Base-by-base conservation (phyloP, 2,888 invertebrate species). In the Noctua janthina region DNA sequence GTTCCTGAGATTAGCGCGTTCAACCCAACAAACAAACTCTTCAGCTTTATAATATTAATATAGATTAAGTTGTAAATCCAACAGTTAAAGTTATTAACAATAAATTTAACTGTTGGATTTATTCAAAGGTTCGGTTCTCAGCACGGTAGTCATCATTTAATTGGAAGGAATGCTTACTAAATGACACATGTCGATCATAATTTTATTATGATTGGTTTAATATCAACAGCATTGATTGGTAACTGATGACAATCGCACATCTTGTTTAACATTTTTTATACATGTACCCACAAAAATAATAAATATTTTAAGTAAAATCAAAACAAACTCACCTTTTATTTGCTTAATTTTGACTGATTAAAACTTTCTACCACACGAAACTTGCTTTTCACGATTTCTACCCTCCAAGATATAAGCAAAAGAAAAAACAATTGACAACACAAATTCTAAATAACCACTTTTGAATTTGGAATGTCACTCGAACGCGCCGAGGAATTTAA, bases 271-370 rank as follows among this genome's bases (percentile, higher is more conserved):
- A 11, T 7, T 39, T n/a, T 29, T 15, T 78, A 43, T 29, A 20
- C 10, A 62, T 10, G 15, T 54, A 66, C 39, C 13, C 17, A 49
- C 39, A 29, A 20, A 17, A 35, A 17, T 17, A 3, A 15, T n/a
- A 20, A 35, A 29, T 56, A 17, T 6, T 35, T 35, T 8, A 35
- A 15, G n/a, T 39, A 46, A 54, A 20, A 49, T 6, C 0, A 49
- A 2, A 70, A 62, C 11, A 46, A 0, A 93, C 95, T 94, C 79
- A 95, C 95, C 94, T 90, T 95, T 95, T 90, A 95, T 79, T 91
- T 93, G 92, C 93, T 94, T 94, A 95, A 95, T 95, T 94, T 95
- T 95, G 95, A 83, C 88, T 85, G 87, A 86, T 92, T 89, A 85
- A 56, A 77, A 71, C 29, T 56, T 75, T 76, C 69, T 49, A 79